A percentile compares a stretch with the other conserved stretches of the same genome.
Evolutionary conservation across 2,797 vertebrate genomes (phyloP).

Genomic region (Columba guinea): DNA sequence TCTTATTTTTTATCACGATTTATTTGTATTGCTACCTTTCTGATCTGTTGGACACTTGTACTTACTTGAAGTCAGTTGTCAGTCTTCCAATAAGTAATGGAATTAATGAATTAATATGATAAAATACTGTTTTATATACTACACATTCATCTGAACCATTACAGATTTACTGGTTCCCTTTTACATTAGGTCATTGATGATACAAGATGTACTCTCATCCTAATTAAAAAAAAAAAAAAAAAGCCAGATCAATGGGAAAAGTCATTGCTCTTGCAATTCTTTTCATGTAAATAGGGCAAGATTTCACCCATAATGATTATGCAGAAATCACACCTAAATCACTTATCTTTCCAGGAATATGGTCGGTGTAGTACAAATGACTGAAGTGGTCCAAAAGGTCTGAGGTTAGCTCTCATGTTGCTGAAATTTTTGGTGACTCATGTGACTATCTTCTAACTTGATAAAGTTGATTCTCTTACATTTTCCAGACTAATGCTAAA

Average conservation of each 20-base stretch:
- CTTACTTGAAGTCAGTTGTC: not conserved
- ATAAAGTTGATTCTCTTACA: not conserved
- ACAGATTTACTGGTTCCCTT: not conserved
- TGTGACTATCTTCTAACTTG: not conserved
- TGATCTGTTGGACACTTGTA: not conserved
- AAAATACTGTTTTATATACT: not conserved
- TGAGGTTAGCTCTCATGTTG: not conserved
- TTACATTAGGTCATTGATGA: not conserved
- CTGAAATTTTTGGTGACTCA: not conserved
- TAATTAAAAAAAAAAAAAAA: not conserved
- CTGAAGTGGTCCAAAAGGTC: not conserved
- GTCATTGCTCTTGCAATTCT: not conserved
- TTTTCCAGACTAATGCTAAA: not conserved
- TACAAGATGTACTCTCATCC: not conserved
- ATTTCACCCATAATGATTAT: not conserved
- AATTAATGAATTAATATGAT: not conserved
- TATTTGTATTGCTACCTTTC: not conserved
- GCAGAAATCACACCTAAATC: not conserved
- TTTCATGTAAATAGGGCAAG: not conserved
- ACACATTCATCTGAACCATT: not conserved
- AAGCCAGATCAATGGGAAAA: not conserved
- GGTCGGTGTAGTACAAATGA: not conserved
- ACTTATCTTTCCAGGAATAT: not conserved
- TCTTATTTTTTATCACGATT: not conserved
- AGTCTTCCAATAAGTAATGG: not conserved